Percentiles rank a stretch among this genome's conserved stretches.
Conservation (phyloP, 2,797 vertebrate species). For the Coregonus suidteri region DNA sequence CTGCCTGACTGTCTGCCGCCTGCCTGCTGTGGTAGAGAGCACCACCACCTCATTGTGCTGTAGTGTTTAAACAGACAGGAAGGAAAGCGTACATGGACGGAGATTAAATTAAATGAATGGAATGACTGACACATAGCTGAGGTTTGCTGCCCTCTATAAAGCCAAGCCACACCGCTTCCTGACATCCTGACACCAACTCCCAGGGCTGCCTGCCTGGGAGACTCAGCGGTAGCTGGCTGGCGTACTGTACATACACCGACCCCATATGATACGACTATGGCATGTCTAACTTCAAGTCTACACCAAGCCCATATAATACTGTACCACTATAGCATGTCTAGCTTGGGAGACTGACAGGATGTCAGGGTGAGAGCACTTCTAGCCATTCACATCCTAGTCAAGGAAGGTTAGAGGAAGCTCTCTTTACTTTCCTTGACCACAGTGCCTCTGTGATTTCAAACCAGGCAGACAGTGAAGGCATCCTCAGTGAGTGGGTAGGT, state of each 20-base stretch:
- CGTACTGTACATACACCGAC: background rate
- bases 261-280: background rate
- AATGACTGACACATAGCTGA: conserved; percentile 22
- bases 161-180: conserved; percentile 27
- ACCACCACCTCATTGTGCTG: conserved; percentile 2
- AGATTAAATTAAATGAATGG: conserved; percentile 19
- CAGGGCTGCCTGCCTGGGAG: background rate
- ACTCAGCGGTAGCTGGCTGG: background rate
- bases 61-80: conserved; percentile 21
- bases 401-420: too few species aligned
- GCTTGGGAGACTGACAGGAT: conserved; percentile 1
- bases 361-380: background rate
- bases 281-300: conserved; percentile 1
- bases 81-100: conserved; percentile 1
- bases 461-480: background rate
- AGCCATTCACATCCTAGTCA: background rate
- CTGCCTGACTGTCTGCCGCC: too few species aligned
- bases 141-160: conserved; percentile 19
- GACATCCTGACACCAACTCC: conserved; percentile 7
- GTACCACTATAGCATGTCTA: background rate
- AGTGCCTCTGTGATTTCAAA: too few species aligned
- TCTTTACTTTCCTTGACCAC: too few species aligned
- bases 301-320: background rate
- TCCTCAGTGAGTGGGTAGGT: background rate
- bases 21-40: background rate